phyloP scores from a whole-genome alignment of 2,113 vertebrate genomes.

The Bubalus kerabau region DNA sequence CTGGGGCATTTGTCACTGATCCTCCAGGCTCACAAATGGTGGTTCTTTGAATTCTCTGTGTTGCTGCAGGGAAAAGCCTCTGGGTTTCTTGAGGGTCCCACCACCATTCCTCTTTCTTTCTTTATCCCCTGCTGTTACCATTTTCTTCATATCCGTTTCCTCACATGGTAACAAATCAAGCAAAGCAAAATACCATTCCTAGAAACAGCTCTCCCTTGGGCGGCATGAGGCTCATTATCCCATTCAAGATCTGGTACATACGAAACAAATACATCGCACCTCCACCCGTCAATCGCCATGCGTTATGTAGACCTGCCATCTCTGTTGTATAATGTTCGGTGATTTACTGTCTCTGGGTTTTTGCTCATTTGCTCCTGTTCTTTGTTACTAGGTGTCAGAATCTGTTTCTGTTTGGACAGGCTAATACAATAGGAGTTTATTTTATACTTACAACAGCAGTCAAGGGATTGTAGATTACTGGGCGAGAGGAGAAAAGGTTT shows the following conservation, averaged over 20 bases:
- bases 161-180: constrained; percentile 11
- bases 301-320: background rate
- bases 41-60: background rate
- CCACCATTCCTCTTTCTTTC: background rate
- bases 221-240: background rate
- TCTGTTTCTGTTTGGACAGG: background rate
- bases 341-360: background rate
- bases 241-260: background rate
- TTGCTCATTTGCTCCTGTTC: background rate
- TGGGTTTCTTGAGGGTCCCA: background rate
- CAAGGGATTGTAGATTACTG: background rate
- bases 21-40: background rate
- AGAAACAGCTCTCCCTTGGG: background rate
- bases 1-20: background rate
- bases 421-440: background rate
- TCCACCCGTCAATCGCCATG: background rate
- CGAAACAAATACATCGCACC: background rate
- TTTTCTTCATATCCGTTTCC: background rate
- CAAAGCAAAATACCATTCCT: background rate
- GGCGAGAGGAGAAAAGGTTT: background rate
- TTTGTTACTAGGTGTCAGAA: background rate
- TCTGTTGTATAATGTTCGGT: background rate
- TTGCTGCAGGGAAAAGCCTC: background rate
- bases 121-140: background rate
- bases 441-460: background rate